Percentiles rank a stretch among this genome's conserved stretches.
Conservation (phyloP, 1,140 invertebrate species). For the Vanessa atalanta region DNA sequence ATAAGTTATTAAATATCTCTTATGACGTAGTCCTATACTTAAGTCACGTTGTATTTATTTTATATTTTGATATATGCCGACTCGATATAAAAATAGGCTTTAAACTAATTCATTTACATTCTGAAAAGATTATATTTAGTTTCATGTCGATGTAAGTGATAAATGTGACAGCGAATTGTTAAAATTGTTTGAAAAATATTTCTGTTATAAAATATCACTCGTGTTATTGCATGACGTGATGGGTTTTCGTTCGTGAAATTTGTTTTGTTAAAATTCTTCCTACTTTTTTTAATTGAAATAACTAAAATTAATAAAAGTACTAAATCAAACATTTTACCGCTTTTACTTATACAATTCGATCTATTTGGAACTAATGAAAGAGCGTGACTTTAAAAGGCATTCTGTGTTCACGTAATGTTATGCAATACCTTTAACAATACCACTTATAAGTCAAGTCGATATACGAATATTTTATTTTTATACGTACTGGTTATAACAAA, state of each 20-base stretch:
- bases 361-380: constrained; percentile 5
- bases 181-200: constrained; percentile 40
- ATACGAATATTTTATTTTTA: constrained; percentile 24
- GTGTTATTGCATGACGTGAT: constrained; percentile 17
- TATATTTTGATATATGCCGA: too few species aligned
- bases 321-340: neutral
- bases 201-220: constrained; percentile 29
- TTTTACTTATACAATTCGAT: neutral
- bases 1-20: too few species aligned
- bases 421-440: constrained; percentile 14
- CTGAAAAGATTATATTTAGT: constrained; percentile 1
- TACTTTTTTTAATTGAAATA: neutral
- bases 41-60: too few species aligned
- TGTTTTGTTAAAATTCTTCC: neutral
- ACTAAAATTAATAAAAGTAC: neutral
- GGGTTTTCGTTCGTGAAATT: constrained; percentile 2
- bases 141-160: constrained; percentile 30
- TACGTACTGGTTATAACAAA: constrained; percentile 21
- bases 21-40: too few species aligned
- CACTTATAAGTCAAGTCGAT: neutral
- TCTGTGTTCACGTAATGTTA: constrained; percentile 5
- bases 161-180: constrained; percentile 46
- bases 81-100: too few species aligned
- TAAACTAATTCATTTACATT: too few species aligned
- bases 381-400: constrained; percentile 12